Conservation (phyloP, 2,113 vertebrate species). For the Eonycteris spelaea region DNA sequence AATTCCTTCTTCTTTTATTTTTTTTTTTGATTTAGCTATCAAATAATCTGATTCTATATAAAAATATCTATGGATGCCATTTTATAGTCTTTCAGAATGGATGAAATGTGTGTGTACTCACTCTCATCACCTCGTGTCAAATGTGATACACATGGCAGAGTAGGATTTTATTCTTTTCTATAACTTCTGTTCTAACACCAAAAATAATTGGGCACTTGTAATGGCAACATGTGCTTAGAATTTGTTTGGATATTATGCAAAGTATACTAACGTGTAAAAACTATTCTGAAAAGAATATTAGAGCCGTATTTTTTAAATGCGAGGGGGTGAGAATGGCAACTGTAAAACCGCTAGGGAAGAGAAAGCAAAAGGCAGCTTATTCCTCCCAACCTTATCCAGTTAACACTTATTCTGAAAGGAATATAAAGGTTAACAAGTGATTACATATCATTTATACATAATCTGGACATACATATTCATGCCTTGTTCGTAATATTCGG, state of each 20-base stretch:
- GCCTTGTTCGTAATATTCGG: not conserved
- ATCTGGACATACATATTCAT: conserved; percentile 56
- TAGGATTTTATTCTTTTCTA: not conserved
- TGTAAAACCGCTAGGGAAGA: not conserved
- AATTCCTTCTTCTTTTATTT: not conserved
- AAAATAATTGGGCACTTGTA: not conserved
- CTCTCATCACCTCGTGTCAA: not conserved
- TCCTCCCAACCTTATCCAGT: conserved; percentile 10
- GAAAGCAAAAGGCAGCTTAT: not conserved
- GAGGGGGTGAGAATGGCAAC: not conserved
- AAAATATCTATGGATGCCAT: not conserved
- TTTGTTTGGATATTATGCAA: not conserved
- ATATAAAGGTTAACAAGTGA: conserved; percentile 52
- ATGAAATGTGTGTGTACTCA: not conserved
- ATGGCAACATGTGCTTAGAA: not conserved
- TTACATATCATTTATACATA: conserved; percentile 55
- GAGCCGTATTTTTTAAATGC: not conserved
- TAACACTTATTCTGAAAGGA: conserved; percentile 55
- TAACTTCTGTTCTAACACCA: not conserved
- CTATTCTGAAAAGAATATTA: not conserved
- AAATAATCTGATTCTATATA: not conserved
- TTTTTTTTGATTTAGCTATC: not conserved
- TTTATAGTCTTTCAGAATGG: not conserved
- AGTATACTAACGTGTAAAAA: not conserved
- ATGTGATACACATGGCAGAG: not conserved